Percentiles rank a stretch among this genome's conserved stretches.
These are phyloP conservation scores for Prolemur simus DNA, from an alignment of 2,113 vertebrate genomes.

Conservation along the genomic window DNA sequence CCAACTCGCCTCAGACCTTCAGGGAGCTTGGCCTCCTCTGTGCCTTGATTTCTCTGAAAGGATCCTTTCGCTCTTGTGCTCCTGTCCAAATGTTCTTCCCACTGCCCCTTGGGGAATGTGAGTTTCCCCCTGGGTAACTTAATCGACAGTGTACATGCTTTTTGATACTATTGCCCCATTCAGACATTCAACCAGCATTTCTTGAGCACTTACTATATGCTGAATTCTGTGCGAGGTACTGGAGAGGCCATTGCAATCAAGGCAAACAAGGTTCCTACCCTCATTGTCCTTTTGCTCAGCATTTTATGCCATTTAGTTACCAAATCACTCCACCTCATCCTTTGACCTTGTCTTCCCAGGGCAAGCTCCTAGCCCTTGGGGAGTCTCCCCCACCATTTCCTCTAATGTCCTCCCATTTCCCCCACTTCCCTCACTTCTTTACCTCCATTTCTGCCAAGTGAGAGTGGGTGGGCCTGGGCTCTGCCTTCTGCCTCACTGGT, in stretches of 20 bases:
- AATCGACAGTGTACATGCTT: not conserved
- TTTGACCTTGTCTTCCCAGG: not conserved
- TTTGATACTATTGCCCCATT: not conserved
- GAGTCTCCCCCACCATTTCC: not conserved
- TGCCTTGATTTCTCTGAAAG: conserved; percentile 40
- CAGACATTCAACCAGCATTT: not conserved
- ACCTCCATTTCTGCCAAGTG: not conserved
- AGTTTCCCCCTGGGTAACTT: not conserved
- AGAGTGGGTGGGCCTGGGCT: not conserved
- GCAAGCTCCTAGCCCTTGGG: not conserved
- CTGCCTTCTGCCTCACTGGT: not conserved
- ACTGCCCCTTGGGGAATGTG: not conserved
- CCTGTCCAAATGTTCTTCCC: not conserved
- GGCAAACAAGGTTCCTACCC: too few species aligned
- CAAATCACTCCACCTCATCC: not conserved
- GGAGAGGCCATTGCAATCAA: not conserved
- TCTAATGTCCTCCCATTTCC: not conserved
- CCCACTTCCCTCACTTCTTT: not conserved
- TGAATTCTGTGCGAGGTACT: not conserved
- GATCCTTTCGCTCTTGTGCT: not conserved
- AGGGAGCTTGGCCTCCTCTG: not conserved
- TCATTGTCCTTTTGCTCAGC: not conserved
- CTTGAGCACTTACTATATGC: not conserved
- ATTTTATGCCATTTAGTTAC: not conserved
- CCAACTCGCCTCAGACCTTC: not conserved